Percentiles rank a stretch among this genome's conserved stretches.
Evolutionary conservation across 1,140 invertebrate species (phyloP).

Genomic region (Glomeris maerens): DNA sequence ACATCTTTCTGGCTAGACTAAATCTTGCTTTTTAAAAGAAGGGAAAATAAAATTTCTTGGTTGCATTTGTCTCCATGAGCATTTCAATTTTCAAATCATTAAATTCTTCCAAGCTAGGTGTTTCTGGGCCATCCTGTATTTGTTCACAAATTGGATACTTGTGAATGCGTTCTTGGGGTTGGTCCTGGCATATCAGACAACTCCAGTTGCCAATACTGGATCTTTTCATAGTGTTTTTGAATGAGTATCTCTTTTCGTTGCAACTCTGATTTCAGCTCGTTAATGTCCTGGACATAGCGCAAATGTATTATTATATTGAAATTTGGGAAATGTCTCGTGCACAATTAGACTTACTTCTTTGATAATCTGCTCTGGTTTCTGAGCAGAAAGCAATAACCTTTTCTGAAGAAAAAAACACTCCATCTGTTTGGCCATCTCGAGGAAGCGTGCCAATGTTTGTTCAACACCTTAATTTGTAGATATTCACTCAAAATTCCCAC

Average conservation of each 20-base stretch:
- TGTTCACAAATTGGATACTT: too few species aligned
- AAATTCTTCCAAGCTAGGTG: too few species aligned
- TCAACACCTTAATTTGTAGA: slow-evolving; percentile 58
- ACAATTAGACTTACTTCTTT: slow-evolving; percentile 47
- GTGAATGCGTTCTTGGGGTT: slow-evolving; percentile 37
- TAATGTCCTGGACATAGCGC: slow-evolving; percentile 46
- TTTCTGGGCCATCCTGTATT: too few species aligned
- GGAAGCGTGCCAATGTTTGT: slow-evolving; percentile 62
- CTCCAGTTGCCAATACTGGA: slow-evolving; percentile 73
- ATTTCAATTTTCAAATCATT: too few species aligned
- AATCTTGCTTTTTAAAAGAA: too few species aligned
- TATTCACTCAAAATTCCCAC: too few species aligned
- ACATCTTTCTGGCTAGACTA: too few species aligned
- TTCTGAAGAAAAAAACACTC: slow-evolving; percentile 90
- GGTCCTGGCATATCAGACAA: slow-evolving; percentile 51
- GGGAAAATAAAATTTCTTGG: too few species aligned
- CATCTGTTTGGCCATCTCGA: slow-evolving; percentile 79
- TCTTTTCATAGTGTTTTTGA: slow-evolving; percentile 76
- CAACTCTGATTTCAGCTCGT: slow-evolving; percentile 65
- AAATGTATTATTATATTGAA: background rate
- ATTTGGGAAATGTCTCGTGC: background rate
- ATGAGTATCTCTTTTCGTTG: slow-evolving; percentile 72
- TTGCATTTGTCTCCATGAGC: too few species aligned
- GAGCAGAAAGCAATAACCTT: slow-evolving; percentile 67
- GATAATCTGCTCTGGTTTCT: slow-evolving; percentile 79